These are phyloP conservation scores for Lottia scabra DNA, from an alignment of 2,888 invertebrate species.

Conservation along the genomic window DNA sequence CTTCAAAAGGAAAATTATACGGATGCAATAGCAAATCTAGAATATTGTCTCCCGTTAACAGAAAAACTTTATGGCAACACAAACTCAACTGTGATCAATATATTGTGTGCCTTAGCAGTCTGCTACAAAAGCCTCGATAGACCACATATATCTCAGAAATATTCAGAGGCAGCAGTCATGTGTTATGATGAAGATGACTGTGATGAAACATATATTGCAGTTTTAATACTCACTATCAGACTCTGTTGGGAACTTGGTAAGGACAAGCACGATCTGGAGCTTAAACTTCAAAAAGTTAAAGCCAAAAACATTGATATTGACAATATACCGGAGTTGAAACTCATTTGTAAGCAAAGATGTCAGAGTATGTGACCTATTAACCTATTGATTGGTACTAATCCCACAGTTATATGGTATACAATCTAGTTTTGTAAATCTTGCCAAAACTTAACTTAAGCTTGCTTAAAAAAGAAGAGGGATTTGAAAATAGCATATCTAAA, in stretches of 20 bases:
- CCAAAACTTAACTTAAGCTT: no score
- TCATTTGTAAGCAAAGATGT: neutral
- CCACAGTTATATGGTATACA: no score
- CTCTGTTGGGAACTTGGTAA: constrained; percentile 65
- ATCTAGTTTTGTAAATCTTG: no score
- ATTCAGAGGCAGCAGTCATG: constrained; percentile 61
- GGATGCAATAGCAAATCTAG: constrained; percentile 59
- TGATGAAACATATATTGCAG: constrained; percentile 55
- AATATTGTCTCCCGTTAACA: constrained; percentile 62
- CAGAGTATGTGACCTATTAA: neutral
- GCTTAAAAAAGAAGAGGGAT: no score
- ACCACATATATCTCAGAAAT: constrained; percentile 55
- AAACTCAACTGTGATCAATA: constrained; percentile 51
- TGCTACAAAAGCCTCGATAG: constrained; percentile 57
- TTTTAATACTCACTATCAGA: constrained; percentile 59
- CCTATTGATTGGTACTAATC: no score
- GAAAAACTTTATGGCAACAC: constrained; percentile 63
- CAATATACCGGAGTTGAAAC: constrained; percentile 23
- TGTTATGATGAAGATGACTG: constrained; percentile 46
- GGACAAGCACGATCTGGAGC: constrained; percentile 64
- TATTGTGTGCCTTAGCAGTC: constrained; percentile 63
- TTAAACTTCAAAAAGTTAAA: constrained; percentile 40
- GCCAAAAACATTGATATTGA: constrained; percentile 27
- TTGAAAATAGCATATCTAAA: no score
- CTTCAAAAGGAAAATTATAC: constrained; percentile 57